These are phyloP conservation scores for Poicephalus gulielmi DNA, from an alignment of 2,113 vertebrate genomes.

Conservation along the genomic window DNA sequence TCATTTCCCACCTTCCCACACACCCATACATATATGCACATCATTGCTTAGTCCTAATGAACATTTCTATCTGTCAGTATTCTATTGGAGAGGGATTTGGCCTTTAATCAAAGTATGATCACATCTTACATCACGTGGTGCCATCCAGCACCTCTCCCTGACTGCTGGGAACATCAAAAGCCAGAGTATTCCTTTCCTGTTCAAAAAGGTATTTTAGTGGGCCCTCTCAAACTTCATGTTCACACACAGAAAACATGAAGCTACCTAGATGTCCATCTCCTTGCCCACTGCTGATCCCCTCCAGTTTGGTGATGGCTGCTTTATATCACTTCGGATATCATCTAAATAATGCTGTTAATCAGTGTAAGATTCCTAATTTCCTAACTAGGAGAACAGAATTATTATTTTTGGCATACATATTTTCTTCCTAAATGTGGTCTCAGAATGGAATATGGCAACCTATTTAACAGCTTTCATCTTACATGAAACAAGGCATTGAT, in stretches of 20 bases:
- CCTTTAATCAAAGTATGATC: neutral
- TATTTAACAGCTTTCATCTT: neutral
- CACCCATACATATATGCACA: fast-evolving
- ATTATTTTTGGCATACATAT: neutral
- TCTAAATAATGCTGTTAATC: neutral
- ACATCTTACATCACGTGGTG: neutral
- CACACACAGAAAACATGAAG: neutral
- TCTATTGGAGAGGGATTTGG: neutral
- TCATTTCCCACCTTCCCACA: neutral
- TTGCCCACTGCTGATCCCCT: neutral
- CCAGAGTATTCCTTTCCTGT: neutral
- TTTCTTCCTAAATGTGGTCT: neutral
- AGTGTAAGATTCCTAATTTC: neutral
- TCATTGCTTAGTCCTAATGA: neutral
- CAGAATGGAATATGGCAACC: neutral
- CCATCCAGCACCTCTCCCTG: neutral
- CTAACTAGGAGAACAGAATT: neutral
- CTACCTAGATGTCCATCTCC: neutral
- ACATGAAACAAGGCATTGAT: neutral
- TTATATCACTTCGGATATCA: neutral
- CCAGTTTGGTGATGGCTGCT: neutral
- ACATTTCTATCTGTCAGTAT: neutral
- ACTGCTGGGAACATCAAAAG: neutral
- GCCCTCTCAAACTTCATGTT: neutral
- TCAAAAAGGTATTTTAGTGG: neutral